phyloP scores from a whole-genome alignment of 2,888 invertebrate species.

The Toxonevra muliebris region DNA sequence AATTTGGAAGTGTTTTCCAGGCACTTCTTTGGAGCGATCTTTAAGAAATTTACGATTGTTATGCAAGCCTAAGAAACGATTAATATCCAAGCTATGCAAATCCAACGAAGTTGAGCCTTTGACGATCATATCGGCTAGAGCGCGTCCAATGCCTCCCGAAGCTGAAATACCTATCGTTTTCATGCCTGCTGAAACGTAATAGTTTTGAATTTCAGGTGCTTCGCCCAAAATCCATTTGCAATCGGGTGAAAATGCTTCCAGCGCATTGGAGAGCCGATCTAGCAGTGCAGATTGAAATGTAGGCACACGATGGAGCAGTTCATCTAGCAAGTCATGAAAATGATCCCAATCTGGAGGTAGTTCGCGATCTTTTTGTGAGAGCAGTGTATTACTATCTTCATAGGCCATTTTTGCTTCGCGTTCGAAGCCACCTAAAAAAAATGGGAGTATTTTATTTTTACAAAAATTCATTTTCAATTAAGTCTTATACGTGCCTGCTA shows the following conservation, averaged over 20 bases:
- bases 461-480: neutral
- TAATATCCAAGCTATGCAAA: slow-evolving; percentile 88
- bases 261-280: slow-evolving; percentile 85
- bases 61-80: slow-evolving; percentile 90
- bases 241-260: slow-evolving; percentile 97
- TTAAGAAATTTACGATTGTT: slow-evolving; percentile 92
- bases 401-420: slow-evolving; percentile 90
- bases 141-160: slow-evolving; percentile 93
- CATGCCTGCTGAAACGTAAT: slow-evolving; percentile 94
- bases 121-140: slow-evolving; percentile 87
- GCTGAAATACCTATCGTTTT: slow-evolving; percentile 95
- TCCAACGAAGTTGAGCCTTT: slow-evolving; percentile 83
- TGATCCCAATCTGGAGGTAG: slow-evolving; percentile 96
- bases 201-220: slow-evolving; percentile 89
- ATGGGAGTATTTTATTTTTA: neutral
- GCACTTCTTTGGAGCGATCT: slow-evolving; percentile 91
- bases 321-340: slow-evolving; percentile 88
- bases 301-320: slow-evolving; percentile 86
- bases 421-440: slow-evolving; percentile 84
- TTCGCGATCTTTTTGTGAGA: slow-evolving; percentile 72
- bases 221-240: slow-evolving; percentile 96
- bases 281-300: slow-evolving; percentile 77
- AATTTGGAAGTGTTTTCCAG: slow-evolving; percentile 84
- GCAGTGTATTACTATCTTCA: slow-evolving; percentile 77
- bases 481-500: slow-evolving; percentile 67